Base-by-base conservation (phyloP, 1,140 invertebrate genomes). In the Drosophila obscura region DNA sequence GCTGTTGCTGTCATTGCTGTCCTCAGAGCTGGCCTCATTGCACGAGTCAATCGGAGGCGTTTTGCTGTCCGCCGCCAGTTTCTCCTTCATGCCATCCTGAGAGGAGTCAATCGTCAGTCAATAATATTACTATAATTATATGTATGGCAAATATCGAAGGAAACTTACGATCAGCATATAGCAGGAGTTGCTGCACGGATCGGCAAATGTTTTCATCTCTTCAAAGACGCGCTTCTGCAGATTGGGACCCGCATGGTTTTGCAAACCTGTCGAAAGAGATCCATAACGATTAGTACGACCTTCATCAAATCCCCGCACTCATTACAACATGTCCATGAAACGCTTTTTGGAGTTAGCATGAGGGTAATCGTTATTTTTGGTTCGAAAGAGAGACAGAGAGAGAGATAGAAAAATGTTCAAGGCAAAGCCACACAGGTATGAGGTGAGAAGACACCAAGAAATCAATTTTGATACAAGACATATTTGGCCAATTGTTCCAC, bases 11-110 rank as follows among this genome's bases (percentile, higher is more conserved):
- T 98, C 97, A 85, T 97, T 98, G 84, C 97, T 97, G 85, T 98
- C 97, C 92, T 98, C 97, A 3, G 96, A 97, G 80, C 96, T 97
- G 0, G 96, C 96, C 92, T 98, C 97, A 92, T 98, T 98, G 44
- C 97, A 96, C 22, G 97, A 98, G 93, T 98, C 97, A 5, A 96
- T 94, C 24, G 95, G 94, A 26, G 94, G 94, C 79, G 96, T 96
- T 65, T 94, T 94, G 71, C 94, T 94, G 73, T 95, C 94, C 13
- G 95, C 95, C 0, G 95, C 95, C 41, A 96, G 91, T 91, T 96
- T 96, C 92, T 96, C 96, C 76, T 96, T 96, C 92, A 96, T 96
- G 24, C 95, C 96, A 73, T 97, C 96, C 95, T 96, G 77, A 0
- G 46, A 15, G 4, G 19, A 28, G 5, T 31, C 28, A 13, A 4